A percentile compares a stretch with the other conserved stretches of the same genome.
Conservation (phyloP, 2,797 vertebrate genomes). For the Phataginus tricuspis region DNA sequence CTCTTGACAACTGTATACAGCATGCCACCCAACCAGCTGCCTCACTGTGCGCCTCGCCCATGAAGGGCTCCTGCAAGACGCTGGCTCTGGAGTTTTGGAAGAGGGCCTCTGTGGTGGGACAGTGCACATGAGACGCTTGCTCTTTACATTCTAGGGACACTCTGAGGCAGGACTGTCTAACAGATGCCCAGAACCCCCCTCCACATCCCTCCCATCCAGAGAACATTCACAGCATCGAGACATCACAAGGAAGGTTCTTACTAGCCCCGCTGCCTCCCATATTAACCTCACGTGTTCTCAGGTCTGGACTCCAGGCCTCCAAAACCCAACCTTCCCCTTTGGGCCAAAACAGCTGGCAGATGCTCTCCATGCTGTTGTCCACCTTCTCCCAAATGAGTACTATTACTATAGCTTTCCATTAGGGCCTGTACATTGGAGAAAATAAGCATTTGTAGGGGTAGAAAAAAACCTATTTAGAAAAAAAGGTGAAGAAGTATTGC, state of each 20-base stretch:
- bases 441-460: neutral
- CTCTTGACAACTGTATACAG: neutral
- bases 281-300: neutral
- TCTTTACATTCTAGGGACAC: neutral
- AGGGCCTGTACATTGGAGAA: neutral
- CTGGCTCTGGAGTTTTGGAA: neutral
- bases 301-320: neutral
- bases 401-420: neutral
- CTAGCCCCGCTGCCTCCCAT: too few species aligned
- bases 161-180: neutral
- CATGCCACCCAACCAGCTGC: neutral
- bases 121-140: neutral
- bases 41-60: neutral
- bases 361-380: neutral
- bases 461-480: slow-evolving; percentile 11
- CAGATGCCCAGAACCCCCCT: neutral
- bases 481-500: neutral
- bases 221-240: neutral
- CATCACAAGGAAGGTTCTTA: too few species aligned
- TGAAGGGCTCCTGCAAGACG: neutral
- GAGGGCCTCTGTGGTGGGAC: neutral
- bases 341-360: neutral
- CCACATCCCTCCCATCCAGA: neutral
- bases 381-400: neutral
- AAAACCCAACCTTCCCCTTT: neutral